Evolutionary conservation across 2,113 vertebrate species (phyloP), one percentile per base, ranked within the genome.

Genomic region (Ciconia maguari): DNA sequence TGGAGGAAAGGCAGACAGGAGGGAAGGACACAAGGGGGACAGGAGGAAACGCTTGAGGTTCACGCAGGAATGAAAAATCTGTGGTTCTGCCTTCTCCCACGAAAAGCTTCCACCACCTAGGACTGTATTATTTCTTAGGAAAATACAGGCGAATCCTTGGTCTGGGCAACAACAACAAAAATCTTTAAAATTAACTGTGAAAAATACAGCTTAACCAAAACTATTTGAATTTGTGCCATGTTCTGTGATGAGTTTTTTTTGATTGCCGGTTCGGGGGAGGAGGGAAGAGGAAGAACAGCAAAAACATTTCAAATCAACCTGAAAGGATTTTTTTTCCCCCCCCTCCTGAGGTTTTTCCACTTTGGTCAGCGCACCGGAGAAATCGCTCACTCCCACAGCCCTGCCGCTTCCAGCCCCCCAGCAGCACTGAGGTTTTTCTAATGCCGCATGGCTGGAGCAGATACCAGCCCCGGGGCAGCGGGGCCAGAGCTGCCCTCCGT

Each of bases 301-400:
- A 95, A 92, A 91, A 8, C 44, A 41, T 52, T 93, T 65, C 48
- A 57, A 75, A 91, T 89, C 89, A 85, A 91, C 27, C 36, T 87
- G 89, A 65, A 94, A 96, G 41, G 34, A 27, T 27, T 57, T 49
- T 18, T 26, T 24, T 30, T 38, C 51, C 19, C 3, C 4, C 21
- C 6, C 71, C 68, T 65, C 41, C 70, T 29, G 41, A 87, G 72
- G 49, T 61, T 55, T 84, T 91, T 71, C 69, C 64, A 57, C 51
- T 64, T 44, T 0, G 15, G 44, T 41, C 74, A 82, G 81, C 0
- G 0, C 4, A 2, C 58, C 0, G 0, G 52, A 87, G 81, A 55
- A 83, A 55, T 9, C 8, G 1, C 52, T 69, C 17, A 2, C 19
- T 79, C 64, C 38, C 64, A 36, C 30, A 69, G 69, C 34, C 66